phyloP scores from a whole-genome alignment of 1,140 invertebrate genomes.

The Euborellia annulipes region DNA sequence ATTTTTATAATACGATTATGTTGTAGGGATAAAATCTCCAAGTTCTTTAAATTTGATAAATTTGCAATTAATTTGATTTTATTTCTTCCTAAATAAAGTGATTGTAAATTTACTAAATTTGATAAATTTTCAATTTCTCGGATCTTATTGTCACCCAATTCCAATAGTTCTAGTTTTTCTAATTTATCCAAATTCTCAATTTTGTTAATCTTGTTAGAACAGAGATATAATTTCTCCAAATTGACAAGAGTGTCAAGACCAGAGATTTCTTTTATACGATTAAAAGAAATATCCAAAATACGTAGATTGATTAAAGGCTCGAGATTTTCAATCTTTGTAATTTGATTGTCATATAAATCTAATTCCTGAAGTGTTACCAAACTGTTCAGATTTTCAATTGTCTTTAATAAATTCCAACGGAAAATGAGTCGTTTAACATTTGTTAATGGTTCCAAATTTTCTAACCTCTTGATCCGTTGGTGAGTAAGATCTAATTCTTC shows the following conservation, averaged over 20 bases:
- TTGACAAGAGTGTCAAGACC: conserved; percentile 66
- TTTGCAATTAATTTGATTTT: conserved; percentile 86
- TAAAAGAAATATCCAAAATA: conserved; percentile 91
- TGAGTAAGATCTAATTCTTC: conserved; percentile 78
- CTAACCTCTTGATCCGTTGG: conserved; percentile 60
- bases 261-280: conserved; percentile 80
- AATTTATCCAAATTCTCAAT: conserved; percentile 85
- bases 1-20: conserved; percentile 78
- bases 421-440: conserved; percentile 67
- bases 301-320: conserved; percentile 77
- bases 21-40: conserved; percentile 69
- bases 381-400: conserved; percentile 73
- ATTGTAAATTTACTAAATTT: conserved; percentile 50
- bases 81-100: conserved; percentile 87
- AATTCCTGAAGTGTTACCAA: conserved; percentile 64
- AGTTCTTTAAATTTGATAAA: conserved; percentile 54
- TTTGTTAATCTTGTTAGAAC: conserved; percentile 81
- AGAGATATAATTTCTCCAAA: conserved; percentile 75
- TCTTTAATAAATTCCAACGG: conserved; percentile 89
- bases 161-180: conserved; percentile 64
- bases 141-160: conserved; percentile 91
- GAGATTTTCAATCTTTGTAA: conserved; percentile 77
- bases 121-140: conserved; percentile 75
- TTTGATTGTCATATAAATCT: conserved; percentile 95
- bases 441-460: conserved; percentile 59